A percentile compares a stretch with the other conserved stretches of the same genome.
These are phyloP conservation scores for Trididemnum clinides DNA, from an alignment of 23 tunicate genomes.

Conservation along the genomic window DNA sequence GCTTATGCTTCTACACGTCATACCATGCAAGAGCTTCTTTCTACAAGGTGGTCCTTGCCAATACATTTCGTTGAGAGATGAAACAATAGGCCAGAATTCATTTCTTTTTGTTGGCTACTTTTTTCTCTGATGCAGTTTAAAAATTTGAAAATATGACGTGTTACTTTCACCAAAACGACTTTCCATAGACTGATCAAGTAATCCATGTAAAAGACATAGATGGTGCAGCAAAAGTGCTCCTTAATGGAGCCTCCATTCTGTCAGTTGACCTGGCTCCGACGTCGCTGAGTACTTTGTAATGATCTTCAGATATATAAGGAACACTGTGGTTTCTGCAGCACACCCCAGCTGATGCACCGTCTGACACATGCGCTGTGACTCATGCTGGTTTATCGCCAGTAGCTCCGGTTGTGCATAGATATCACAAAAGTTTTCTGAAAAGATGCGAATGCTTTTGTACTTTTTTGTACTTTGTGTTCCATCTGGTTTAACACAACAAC, in stretches of 20 bases:
- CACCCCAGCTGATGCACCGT: too few relatives aligned
- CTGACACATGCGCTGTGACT: too few relatives aligned
- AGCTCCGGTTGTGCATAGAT: too few relatives aligned
- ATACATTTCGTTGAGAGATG: not conserved
- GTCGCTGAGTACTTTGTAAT: not conserved
- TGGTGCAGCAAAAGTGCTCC: too few relatives aligned
- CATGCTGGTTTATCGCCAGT: too few relatives aligned
- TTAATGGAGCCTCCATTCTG: too few relatives aligned
- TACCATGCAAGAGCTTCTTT: not conserved
- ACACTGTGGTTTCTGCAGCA: too few relatives aligned
- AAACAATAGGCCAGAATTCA: not conserved
- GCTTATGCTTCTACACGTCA: not conserved
- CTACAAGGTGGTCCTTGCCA: not conserved
- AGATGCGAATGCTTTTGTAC: too few relatives aligned
- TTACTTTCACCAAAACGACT: not conserved
- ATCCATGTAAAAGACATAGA: too few relatives aligned
- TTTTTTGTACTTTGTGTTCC: conserved; percentile 12
- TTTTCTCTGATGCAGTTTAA: not conserved
- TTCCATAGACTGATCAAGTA: too few relatives aligned
- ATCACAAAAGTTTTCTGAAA: too few relatives aligned
- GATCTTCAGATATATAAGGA: not conserved
- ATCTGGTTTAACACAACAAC: too few relatives aligned
- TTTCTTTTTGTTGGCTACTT: not conserved
- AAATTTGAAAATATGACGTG: not conserved
- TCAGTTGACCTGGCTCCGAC: not conserved